Evolutionary conservation across 2,888 invertebrate genomes (phyloP), one percentile per base, ranked within the genome.

Genomic region (Trichogramma dendrolimi): DNA sequence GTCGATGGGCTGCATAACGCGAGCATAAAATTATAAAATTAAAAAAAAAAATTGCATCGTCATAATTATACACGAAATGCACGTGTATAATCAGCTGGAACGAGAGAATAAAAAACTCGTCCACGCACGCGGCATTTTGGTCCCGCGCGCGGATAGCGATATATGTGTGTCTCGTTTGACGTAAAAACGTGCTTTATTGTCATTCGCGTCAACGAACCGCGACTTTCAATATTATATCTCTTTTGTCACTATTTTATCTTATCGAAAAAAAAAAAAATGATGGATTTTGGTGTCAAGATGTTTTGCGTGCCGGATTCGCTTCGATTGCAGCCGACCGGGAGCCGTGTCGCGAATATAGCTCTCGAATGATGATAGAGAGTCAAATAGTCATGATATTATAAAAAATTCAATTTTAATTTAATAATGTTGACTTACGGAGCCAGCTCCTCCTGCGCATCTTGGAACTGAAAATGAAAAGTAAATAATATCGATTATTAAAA

Each of bases 391-490:
- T 50, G 43, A 11, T 38, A 51, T n/a, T 40, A 4, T 50, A 5
- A 42, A 46, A 46, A 47, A 40, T 55, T 48, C 14, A 42, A 50
- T 60, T 46, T 27, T 48, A 49, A 49, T 48, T 51, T 27, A 6
- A 41, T 55, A 52, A 8, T 42, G 39, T 58, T 57, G 69, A 79
- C 81, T 79, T 74, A 83, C 82, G 76, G 71, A 7, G 80, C 73
- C 52, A 80, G 71, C 47, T 73, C 74, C 68, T 81, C 81, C 62
- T 78, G 78, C 38, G 83, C 83, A 78, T 84, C 83, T 76, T 83
- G 82, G 65, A 83, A 83, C 82, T 83, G 73, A 66, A 80, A 80
- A 46, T 58, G 52, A 50, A 52, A 43, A 0, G 27, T 55, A 57
- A 11, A 11, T 8, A 65, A 42, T 5, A 43, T 47, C 50, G 11